Conservation (phyloP, 2,888 invertebrate species). For the Zygaena filipendulae region DNA sequence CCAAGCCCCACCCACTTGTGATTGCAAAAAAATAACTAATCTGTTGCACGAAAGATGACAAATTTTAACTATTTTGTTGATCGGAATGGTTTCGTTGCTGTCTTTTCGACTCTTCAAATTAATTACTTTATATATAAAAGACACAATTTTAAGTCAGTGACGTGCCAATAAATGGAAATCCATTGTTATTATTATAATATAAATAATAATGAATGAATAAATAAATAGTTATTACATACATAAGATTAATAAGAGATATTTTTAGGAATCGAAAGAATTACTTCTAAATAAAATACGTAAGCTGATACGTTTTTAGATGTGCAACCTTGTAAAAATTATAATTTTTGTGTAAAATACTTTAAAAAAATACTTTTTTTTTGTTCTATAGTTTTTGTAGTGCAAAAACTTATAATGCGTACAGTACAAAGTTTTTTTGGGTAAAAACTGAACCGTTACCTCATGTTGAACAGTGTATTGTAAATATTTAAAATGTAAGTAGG, state of each 20-base stretch:
- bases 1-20: no score
- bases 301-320: no score
- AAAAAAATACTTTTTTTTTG: no score
- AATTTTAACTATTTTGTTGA: no score
- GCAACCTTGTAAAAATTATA: constrained; percentile 20
- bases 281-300: constrained; percentile 31
- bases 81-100: no score
- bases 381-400: constrained; percentile 15
- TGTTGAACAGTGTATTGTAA: constrained; percentile 54
- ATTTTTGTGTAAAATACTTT: no score
- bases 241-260: constrained; percentile 35
- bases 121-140: not conserved
- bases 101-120: no score
- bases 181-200: constrained; percentile 36
- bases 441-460: constrained; percentile 50
- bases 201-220: constrained; percentile 28
- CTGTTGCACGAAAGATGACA: no score
- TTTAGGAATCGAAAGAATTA: no score
- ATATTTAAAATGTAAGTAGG: constrained; percentile 37
- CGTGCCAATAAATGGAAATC: constrained; percentile 55
- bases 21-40: no score
- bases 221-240: constrained; percentile 57
- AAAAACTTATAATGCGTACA: constrained; percentile 19
- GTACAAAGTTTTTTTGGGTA: constrained; percentile 29
- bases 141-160: constrained; percentile 37